Evolutionary conservation across 2,113 vertebrate species (phyloP).

Genomic region (Cryptoleucopteryx plumbea): DNA sequence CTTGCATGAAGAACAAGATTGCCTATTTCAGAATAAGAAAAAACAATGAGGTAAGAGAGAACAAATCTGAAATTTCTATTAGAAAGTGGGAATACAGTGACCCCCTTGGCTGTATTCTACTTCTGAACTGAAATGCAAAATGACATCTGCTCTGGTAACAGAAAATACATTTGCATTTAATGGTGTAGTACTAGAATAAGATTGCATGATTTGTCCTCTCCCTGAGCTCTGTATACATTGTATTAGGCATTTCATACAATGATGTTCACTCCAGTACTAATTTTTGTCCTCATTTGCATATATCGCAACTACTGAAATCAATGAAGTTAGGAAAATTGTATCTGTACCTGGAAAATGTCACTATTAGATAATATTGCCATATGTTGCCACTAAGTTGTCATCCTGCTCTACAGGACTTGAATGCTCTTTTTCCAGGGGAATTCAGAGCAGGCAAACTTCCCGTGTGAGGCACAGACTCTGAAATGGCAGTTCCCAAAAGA

Average conservation of each 20-base stretch:
- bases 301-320: background rate
- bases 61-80: background rate
- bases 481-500: slow-evolving; percentile 38
- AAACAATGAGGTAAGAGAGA: background rate
- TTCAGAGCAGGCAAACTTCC: background rate
- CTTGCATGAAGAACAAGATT: background rate
- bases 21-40: background rate
- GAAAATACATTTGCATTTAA: background rate
- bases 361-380: background rate
- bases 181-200: background rate
- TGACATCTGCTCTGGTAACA: background rate
- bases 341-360: slow-evolving; percentile 14
- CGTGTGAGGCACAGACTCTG: background rate
- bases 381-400: background rate
- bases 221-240: background rate
- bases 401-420: background rate
- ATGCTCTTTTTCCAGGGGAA: background rate
- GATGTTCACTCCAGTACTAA: background rate
- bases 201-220: background rate
- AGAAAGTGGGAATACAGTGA: background rate
- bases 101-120: background rate
- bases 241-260: background rate
- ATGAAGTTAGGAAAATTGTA: background rate
- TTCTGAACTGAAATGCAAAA: background rate
- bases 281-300: background rate